phyloP scores from a whole-genome alignment of 2,113 vertebrate genomes.

The Epinephelus moara region DNA sequence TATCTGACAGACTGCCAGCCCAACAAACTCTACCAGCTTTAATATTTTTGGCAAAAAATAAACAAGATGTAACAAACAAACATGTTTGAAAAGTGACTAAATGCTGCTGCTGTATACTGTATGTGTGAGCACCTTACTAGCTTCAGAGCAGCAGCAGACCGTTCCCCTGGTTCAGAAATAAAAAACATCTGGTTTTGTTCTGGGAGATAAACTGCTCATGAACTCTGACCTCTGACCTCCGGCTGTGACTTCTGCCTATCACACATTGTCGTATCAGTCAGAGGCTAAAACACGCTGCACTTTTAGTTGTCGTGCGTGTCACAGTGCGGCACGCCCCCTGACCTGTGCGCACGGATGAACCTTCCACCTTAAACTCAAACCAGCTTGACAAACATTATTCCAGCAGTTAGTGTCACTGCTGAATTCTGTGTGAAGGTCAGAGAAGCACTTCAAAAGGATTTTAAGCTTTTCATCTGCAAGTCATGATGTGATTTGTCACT shows the following conservation, averaged over 20 bases:
- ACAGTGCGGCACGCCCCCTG: constrained; percentile 36
- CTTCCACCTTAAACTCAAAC: constrained; percentile 61
- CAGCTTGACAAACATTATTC: constrained; percentile 70
- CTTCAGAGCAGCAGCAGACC: background rate
- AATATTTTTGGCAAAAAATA: background rate
- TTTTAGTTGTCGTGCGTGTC: constrained; percentile 56
- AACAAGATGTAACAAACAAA: background rate
- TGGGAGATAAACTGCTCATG: constrained; percentile 60
- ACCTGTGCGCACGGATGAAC: background rate
- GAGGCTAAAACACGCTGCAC: constrained; percentile 65
- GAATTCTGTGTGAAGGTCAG: constrained; percentile 22
- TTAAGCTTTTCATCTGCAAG: constrained; percentile 11
- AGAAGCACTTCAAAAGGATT: constrained; percentile 32
- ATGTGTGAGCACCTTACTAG: background rate
- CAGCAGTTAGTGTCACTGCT: constrained; percentile 58
- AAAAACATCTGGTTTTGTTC: constrained; percentile 75
- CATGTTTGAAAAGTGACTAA: background rate
- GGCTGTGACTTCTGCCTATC: constrained; percentile 56
- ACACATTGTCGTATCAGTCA: constrained; percentile 64
- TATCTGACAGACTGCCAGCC: too few species aligned
- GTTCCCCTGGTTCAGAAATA: constrained; percentile 2
- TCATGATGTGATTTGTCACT: background rate
- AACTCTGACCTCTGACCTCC: constrained; percentile 65
- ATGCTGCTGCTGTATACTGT: background rate
- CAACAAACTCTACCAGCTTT: background rate